Base-by-base conservation (phyloP, 2,888 invertebrate genomes). In the Leucania comma region DNA sequence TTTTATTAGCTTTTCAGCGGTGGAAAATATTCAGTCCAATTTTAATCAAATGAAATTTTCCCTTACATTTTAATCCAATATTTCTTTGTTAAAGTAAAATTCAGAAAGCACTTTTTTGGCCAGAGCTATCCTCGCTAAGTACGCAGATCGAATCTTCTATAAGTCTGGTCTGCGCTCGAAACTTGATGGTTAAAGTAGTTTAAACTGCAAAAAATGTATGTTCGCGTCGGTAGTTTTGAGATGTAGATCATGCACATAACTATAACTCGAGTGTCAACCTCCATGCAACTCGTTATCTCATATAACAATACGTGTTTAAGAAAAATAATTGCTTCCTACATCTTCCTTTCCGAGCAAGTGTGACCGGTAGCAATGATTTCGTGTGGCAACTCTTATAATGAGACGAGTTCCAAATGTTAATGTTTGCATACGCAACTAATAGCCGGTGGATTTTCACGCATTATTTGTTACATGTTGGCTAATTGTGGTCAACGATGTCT, bases 401-500 rank as follows among this genome's bases (percentile, higher is more conserved):
- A 75, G 62, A 62, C 68, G 58, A 62, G 66, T 68, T 74, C 73
- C 79, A 75, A 82, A 81, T 81, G 74, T 79, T 81, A 83, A 82
- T 79, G 78, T 35, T 64, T 65, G 60, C 50, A 67, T 73, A 83
- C 82, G 81, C 82, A 86, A 86, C 83, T 74, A 74, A 78, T 80
- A 73, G 75, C 75, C 67, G 68, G 78, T 72, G 84, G 81, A 89
- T 90, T 90, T 91, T 91, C 88, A 91, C 89, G 90, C 90, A 88
- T 91, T 90, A 89, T 93, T 90, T 88, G 86, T 87, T 87, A 86
- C 84, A 82, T 81, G 86, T 93, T 92, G 87, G 88, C 85, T 84
- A 92, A 92, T 86, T 68, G 72, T 72, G 80, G 88, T 87, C 83
- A 89, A 88, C 84, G 86, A 87, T 78, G 87, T 88, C 88, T 83